Conservation (phyloP, 2,888 invertebrate species). For the Spodoptera picta region DNA sequence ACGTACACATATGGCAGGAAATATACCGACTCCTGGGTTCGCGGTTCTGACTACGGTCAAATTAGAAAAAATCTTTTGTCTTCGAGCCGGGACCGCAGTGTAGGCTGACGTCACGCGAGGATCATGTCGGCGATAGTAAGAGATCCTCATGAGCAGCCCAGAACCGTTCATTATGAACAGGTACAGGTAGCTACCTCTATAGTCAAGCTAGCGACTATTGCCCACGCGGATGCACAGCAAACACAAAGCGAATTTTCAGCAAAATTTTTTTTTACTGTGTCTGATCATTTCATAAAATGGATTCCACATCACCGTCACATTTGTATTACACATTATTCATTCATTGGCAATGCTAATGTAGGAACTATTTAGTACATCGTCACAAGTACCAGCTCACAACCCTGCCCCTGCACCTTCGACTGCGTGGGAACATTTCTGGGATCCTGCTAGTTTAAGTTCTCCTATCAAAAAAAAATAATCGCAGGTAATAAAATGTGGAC, state of each 20-base stretch:
- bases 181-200: slow-evolving; percentile 35
- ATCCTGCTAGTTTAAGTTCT: too few species aligned
- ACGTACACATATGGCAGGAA: neutral
- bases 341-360: too few species aligned
- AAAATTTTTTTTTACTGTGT: neutral
- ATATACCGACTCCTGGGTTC: neutral
- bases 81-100: neutral
- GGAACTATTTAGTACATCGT: too few species aligned
- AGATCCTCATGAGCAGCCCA: slow-evolving; percentile 5
- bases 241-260: slow-evolving; percentile 18
- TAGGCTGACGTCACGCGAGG: neutral
- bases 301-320: too few species aligned
- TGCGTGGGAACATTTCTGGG: too few species aligned
- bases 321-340: too few species aligned
- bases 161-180: slow-evolving; percentile 36
- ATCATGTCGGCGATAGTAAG: neutral
- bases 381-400: too few species aligned
- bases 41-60: slow-evolving; percentile 1
- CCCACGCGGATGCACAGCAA: slow-evolving; percentile 12
- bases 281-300: too few species aligned
- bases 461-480: too few species aligned
- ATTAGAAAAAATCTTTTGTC: slow-evolving; percentile 1
- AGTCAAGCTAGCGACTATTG: slow-evolving; percentile 26
- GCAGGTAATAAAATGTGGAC: too few species aligned
- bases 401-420: too few species aligned